Conservation (phyloP, 2,888 invertebrate genomes). For the Drosophila histrio region DNA sequence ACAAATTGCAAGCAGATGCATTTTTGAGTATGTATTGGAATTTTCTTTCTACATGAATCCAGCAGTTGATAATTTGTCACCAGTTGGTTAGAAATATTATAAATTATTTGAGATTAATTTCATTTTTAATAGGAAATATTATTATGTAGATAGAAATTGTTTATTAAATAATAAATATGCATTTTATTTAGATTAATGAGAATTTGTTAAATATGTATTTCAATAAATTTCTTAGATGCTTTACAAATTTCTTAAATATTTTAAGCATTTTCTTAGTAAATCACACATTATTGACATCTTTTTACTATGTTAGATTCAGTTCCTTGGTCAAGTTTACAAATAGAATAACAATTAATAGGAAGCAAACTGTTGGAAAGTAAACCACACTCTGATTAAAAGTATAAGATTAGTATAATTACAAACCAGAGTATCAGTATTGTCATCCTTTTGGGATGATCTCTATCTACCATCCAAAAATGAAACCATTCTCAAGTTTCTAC, state of each 20-base stretch:
- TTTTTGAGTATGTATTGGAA: conserved; percentile 11
- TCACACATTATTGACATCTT: too few relatives aligned
- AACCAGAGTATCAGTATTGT: not conserved
- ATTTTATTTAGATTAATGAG: not conserved
- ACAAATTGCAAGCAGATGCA: conserved; percentile 61
- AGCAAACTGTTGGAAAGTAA: too few relatives aligned
- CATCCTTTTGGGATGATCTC: not conserved
- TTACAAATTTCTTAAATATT: not conserved
- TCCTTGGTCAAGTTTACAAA: too few relatives aligned
- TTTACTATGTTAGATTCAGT: too few relatives aligned
- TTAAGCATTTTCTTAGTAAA: not conserved
- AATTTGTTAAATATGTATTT: not conserved
- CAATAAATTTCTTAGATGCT: not conserved
- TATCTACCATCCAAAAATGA: not conserved
- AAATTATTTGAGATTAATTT: not conserved
- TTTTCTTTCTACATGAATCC: conserved; percentile 22
- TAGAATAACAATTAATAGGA: too few relatives aligned
- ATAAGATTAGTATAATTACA: not conserved
- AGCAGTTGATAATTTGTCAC: conserved; percentile 30
- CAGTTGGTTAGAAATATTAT: conserved; percentile 7
- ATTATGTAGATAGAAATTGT: not conserved
- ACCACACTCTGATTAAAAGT: not conserved
- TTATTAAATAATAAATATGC: not conserved
- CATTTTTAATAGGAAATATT: not conserved
- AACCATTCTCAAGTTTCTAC: conserved; percentile 21